phyloP scores from a whole-genome alignment of 2,113 vertebrate genomes.

The Pomatorhinus ruficollis region DNA sequence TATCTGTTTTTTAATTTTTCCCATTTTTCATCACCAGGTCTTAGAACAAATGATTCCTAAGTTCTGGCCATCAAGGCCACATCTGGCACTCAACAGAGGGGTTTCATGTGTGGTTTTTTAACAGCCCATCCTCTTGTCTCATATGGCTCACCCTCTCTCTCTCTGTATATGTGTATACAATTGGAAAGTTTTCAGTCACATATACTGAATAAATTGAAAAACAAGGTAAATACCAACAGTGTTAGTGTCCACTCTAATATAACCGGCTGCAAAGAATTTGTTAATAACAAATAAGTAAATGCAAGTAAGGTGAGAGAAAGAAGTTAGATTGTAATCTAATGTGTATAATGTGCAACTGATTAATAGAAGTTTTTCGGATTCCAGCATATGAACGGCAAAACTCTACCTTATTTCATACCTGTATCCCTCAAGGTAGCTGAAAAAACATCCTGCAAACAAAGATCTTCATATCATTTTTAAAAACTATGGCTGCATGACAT shows the following conservation, averaged over 20 bases:
- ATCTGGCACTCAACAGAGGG: neutral
- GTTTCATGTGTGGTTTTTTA: neutral
- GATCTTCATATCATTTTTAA: rapidly evolving
- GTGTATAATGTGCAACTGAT: neutral
- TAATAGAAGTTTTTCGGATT: neutral
- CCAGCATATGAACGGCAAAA: neutral
- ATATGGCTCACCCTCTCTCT: neutral
- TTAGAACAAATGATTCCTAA: neutral
- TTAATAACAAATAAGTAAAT: neutral
- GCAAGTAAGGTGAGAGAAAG: neutral
- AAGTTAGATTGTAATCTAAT: neutral
- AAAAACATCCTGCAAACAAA: neutral
- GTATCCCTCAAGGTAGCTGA: neutral
- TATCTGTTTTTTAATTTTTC: neutral
- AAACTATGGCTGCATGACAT: neutral
- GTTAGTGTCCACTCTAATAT: neutral
- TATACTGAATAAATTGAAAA: neutral
- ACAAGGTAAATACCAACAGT: neutral
- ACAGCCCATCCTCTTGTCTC: neutral
- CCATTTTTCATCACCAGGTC: neutral
- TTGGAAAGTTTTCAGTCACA: neutral
- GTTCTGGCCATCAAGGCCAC: neutral
- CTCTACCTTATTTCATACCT: neutral
- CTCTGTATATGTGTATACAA: no score
- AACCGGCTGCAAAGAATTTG: neutral